These are phyloP conservation scores for Neofelis nebulosa DNA, from an alignment of 2,113 vertebrate species.

Conservation along the genomic window DNA sequence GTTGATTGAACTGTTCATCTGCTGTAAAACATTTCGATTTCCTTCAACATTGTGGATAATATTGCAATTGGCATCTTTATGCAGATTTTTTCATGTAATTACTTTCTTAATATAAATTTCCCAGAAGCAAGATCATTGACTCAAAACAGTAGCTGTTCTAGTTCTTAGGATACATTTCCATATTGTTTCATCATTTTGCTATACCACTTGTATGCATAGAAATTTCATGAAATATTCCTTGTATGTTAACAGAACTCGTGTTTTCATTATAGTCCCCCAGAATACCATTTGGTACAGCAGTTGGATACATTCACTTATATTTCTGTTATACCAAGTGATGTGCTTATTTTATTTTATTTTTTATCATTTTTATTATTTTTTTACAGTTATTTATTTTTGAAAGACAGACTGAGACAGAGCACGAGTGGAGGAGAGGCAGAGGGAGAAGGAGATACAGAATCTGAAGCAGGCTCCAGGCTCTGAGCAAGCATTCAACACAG, in stretches of 20 bases:
- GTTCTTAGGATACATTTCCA: not conserved
- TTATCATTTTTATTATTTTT: too few relatives aligned
- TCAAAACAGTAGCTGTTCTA: not conserved
- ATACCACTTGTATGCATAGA: not conserved
- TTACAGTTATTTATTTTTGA: too few relatives aligned
- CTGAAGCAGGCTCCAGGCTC: too few relatives aligned
- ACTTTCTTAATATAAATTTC: slow-evolving; percentile 41
- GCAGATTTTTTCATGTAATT: slow-evolving; percentile 3
- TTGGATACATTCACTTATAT: not conserved
- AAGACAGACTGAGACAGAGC: too few relatives aligned
- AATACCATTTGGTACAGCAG: not conserved
- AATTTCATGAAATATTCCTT: not conserved
- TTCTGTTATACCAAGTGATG: not conserved
- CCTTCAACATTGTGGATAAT: not conserved
- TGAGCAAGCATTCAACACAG: too few relatives aligned
- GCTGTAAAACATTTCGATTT: not conserved
- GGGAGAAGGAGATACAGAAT: too few relatives aligned
- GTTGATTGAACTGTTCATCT: slow-evolving; percentile 8
- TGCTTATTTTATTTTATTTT: slow-evolving; percentile 14
- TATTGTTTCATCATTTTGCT: not conserved
- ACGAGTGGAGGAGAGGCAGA: too few relatives aligned
- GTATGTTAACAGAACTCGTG: not conserved
- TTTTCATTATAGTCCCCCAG: not conserved
- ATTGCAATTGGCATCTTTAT: not conserved
- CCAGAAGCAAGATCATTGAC: not conserved